Conservation (phyloP, 2,113 vertebrate species). For the cattle (Bos taurus) region DNA sequence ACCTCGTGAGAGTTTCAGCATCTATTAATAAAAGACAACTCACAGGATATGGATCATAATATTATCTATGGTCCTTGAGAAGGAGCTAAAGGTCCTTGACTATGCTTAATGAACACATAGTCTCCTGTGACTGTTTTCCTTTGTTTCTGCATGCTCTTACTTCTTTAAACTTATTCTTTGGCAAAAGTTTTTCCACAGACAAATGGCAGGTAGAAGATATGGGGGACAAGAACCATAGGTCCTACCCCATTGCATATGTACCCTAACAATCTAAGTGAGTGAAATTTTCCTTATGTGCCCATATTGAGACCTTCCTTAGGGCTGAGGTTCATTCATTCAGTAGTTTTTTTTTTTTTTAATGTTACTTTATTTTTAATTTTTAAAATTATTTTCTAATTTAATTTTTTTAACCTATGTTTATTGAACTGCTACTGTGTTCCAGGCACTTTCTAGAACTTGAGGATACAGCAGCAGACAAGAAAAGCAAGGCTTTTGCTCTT, state of each 20-base stretch:
- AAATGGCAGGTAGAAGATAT: background rate
- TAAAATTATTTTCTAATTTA: background rate
- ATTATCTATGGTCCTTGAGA: background rate
- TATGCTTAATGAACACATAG: background rate
- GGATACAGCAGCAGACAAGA: background rate
- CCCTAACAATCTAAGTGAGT: background rate
- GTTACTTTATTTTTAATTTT: background rate
- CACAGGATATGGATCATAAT: background rate
- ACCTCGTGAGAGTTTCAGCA: background rate
- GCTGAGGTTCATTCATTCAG: background rate
- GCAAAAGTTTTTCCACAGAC: background rate
- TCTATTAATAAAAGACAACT: background rate
- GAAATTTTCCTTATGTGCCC: background rate
- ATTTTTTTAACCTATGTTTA: background rate
- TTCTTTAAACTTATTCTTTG: background rate
- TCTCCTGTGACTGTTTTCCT: background rate
- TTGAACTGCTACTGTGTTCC: background rate
- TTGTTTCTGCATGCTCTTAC: background rate
- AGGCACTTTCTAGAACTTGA: background rate
- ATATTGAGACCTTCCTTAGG: background rate
- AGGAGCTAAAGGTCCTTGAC: background rate
- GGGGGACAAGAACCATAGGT: background rate
- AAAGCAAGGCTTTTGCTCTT: background rate
- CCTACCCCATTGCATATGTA: background rate
- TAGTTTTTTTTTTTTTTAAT: background rate